A percentile compares a stretch with the other conserved stretches of the same genome.
Conservation (phyloP, 2,113 vertebrate species). For the Hassar affinis region DNA sequence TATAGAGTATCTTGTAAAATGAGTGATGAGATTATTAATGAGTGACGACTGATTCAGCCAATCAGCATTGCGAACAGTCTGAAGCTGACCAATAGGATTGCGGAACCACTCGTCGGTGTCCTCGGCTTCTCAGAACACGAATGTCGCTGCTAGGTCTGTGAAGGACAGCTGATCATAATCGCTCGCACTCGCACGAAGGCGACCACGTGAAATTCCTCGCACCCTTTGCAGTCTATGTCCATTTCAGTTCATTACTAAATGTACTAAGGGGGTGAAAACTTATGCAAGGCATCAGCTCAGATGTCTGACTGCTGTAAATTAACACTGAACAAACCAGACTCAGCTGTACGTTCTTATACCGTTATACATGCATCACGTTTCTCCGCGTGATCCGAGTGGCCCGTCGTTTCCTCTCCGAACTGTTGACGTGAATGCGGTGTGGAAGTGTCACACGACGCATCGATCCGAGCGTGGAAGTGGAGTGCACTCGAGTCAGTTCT, state of each 20-base stretch:
- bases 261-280: background rate
- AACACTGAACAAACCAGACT: background rate
- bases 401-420: background rate
- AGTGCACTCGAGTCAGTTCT: slow-evolving; percentile 41
- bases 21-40: too few species aligned
- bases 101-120: too few species aligned
- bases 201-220: too few species aligned
- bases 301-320: background rate
- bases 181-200: too few species aligned
- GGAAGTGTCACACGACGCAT: background rate
- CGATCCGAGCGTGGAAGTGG: slow-evolving; percentile 44
- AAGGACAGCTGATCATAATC: too few species aligned
- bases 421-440: background rate
- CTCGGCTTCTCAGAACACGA: too few species aligned
- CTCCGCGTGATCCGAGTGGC: background rate
- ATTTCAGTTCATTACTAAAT: background rate
- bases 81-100: too few species aligned
- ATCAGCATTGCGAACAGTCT: too few species aligned
- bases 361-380: background rate
- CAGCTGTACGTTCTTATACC: background rate
- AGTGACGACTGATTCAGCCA: too few species aligned
- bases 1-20: too few species aligned
- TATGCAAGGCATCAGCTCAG: background rate
- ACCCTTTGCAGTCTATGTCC: too few species aligned
- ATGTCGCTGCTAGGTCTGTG: too few species aligned